Evolutionary conservation across 2,797 vertebrate genomes (phyloP).

Genomic region (Arrhamphus sclerolepis): DNA sequence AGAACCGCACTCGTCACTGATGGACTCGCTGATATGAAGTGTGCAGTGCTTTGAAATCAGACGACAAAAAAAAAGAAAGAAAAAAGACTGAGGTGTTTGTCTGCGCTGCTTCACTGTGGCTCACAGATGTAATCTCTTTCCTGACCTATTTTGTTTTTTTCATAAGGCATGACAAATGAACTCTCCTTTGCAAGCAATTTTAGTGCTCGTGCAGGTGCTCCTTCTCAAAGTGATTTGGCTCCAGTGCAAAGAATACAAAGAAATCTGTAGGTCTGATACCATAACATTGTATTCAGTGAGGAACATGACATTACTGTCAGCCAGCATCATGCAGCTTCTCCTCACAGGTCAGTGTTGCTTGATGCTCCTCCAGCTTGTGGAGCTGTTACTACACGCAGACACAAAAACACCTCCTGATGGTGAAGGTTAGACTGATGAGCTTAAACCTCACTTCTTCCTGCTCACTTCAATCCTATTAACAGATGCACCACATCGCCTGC

Average conservation of each 20-base stretch:
- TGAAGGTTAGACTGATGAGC: slow-evolving; percentile 59
- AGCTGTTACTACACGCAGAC: slow-evolving; percentile 13
- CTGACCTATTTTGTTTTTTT: background rate
- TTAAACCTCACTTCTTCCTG: slow-evolving; percentile 44
- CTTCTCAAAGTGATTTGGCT: background rate
- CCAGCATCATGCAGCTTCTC: background rate
- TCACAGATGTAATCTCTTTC: slow-evolving; percentile 17
- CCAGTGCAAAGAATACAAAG: background rate
- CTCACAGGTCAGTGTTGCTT: background rate
- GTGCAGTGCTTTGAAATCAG: slow-evolving; percentile 9
- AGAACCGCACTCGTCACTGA: background rate
- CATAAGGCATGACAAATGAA: slow-evolving; percentile 3
- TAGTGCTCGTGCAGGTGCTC: slow-evolving; percentile 3
- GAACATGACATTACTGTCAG: background rate
- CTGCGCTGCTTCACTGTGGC: background rate
- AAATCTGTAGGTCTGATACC: background rate
- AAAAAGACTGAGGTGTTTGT: slow-evolving; percentile 3
- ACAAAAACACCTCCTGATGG: slow-evolving; percentile 6
- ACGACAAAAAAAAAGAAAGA: slow-evolving; percentile 14
- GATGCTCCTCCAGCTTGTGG: background rate
- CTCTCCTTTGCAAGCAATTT: slow-evolving; percentile 5
- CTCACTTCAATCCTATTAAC: slow-evolving; percentile 61
- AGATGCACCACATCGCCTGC: slow-evolving; percentile 19
- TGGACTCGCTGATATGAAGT: background rate
- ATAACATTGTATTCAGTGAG: background rate